Base-by-base conservation (phyloP, 1,140 invertebrate species). In the Drosophila ficusphila region DNA sequence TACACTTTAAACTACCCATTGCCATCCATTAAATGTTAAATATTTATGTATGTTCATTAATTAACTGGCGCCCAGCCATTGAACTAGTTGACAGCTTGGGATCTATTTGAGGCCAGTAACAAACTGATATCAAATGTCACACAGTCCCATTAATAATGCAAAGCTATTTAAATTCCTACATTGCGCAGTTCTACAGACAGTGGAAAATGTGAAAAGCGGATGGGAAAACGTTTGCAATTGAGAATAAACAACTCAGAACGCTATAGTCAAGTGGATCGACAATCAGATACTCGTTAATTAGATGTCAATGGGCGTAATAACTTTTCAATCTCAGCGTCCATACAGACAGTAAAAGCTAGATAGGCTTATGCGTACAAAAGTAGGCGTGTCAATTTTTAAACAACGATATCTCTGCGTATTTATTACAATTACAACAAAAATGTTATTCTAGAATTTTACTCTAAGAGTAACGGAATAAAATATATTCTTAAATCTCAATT, bases 161-260 rank as follows among this genome's bases (percentile, higher is more conserved):
- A 58, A 58, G 42, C 42, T 11, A 48, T 58, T 58, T 27, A 58
- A 58, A 38, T 27, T 5, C 21, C 25, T 42, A 3, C 42, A 48
- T 9, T 48, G 54, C 41, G 54, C 42, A 57, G 29, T 47, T n/a
- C 18, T n/a, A 7, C 8, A 36, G 38, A 18, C 27, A 36, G 21
- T 29, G 38, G 12, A 23, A 25, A 36, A 25, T 38, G 4, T 19
- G 48, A 25, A 38, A 34, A 23, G 29, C 27, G n/a, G 21, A 23
- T 38, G 16, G 12, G n/a, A 31, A 46, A 39, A n/a, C 11, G 44
- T 34, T 36, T 39, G 34, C 23, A 12, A 16, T 16, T 14, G 4
- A 36, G n/a, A 21, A 51, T n/a, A n/a, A n/a, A n/a, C n/a, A n/a
- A n/a, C n/a, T n/a, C n/a, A n/a, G n/a, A n/a, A n/a, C n/a, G n/a